Evolutionary conservation across 2,113 vertebrate genomes (phyloP).

Genomic region (Callaeas wilsoni): DNA sequence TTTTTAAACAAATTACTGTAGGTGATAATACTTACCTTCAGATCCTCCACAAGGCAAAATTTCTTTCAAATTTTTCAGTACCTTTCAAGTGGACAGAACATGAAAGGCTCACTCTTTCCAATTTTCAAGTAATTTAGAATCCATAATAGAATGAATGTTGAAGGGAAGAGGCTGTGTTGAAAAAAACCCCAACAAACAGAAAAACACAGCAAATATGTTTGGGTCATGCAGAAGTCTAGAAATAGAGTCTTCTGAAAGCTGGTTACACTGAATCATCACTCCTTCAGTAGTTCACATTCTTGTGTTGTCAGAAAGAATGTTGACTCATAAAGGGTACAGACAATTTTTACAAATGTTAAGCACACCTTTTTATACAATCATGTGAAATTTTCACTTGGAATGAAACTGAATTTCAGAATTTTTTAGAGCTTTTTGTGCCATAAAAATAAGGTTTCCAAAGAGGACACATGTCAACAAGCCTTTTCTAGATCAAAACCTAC

Average conservation of each 20-base stretch:
- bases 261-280: not conserved
- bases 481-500: not conserved
- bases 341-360: not conserved
- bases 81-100: not conserved
- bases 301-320: not conserved
- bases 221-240: not conserved
- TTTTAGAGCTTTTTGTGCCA: not conserved
- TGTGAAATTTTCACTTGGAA: not conserved
- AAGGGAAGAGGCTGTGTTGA: not conserved
- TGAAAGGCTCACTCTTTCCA: not conserved
- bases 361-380: not conserved
- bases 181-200: not conserved
- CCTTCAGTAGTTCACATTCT: not conserved
- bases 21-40: not conserved
- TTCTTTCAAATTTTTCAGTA: not conserved
- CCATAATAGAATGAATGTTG: not conserved
- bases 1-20: not conserved
- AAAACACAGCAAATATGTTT: not conserved
- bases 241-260: not conserved
- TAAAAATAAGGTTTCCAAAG: not conserved
- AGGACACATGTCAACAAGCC: accelerated
- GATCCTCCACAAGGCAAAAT: not conserved
- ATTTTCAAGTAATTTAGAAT: not conserved
- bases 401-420: not conserved
- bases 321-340: not conserved